Base-by-base conservation (phyloP, 2,888 invertebrate species). In the Hirtodrosophila duncani region DNA sequence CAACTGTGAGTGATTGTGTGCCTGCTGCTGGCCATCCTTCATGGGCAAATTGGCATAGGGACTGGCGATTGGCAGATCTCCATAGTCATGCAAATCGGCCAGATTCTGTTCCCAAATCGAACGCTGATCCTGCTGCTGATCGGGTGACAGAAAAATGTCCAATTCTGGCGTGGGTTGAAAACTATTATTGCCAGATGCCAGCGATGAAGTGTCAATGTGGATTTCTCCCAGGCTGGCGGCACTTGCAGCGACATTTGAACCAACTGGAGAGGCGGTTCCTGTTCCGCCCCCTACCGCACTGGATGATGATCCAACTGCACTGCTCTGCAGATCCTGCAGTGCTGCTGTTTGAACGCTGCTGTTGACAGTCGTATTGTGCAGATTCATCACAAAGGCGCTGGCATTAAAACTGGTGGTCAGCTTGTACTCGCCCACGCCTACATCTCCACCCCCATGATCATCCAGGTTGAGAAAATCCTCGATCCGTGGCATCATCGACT, bases 301-400 rank as follows among this genome's bases (percentile, higher is more conserved):
- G 7, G 55, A 61, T 1, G 59, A 24, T 9, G 46, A 13, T 1
- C 55, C 50, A 2, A 55, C 46, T 3, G 53, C 31, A 5, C 33
- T 55, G 16, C 67, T 62, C 39, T 83, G 85, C 27, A 84, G 27
- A 52, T 85, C 84, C 63, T 83, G 82, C 48, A 84, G 39, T 0
- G 85, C 84, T 1, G 82, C 83, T 16, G 85, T 85, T 49, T 83
- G 81, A 27, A 84, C 81, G 23, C 70, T 66, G 37, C 69, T 75
- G 24, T 78, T 75, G 1, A 75, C 72, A 0, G 72, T 75, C 26
- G 77, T 81, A 37, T 85, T 83, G 41, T 85, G 85, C 6, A 91
- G 87, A 81, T 91, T 91, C 44, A 92, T 84, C 56, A 92, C 85
- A 81, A 92, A 92, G 2, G 92, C 90, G 44, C 83, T 85, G 18